Conservation (phyloP, 2,113 vertebrate genomes). For the Poeciliopsis retropinna region DNA sequence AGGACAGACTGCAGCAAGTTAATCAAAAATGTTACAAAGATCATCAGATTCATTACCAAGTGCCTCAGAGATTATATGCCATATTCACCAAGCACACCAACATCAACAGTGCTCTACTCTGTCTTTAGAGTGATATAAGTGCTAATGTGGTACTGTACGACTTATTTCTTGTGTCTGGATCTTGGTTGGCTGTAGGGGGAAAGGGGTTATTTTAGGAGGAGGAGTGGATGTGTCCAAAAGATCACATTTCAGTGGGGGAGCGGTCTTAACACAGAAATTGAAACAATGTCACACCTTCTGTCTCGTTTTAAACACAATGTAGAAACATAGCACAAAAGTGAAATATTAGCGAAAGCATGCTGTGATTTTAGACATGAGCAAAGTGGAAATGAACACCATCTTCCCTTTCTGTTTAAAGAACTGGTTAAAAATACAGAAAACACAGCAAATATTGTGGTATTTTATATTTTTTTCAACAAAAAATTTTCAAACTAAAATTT, state of each 20-base stretch:
- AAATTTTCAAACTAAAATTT: too few species aligned
- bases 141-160: slow-evolving; percentile 41
- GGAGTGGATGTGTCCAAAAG: slow-evolving; percentile 55
- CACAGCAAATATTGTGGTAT: too few species aligned
- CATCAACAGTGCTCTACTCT: slow-evolving; percentile 17
- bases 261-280: slow-evolving; percentile 16
- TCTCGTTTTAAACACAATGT: not conserved
- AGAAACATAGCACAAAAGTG: too few species aligned
- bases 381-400: too few species aligned
- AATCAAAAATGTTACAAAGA: slow-evolving; percentile 47
- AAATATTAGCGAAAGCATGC: too few species aligned
- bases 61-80: slow-evolving; percentile 27
- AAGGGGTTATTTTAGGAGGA: slow-evolving; percentile 77
- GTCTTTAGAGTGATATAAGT: slow-evolving; percentile 27
- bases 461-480: too few species aligned
- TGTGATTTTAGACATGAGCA: too few species aligned
- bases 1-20: slow-evolving; percentile 24
- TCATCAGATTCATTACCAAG: slow-evolving; percentile 39
- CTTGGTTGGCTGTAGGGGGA: slow-evolving; percentile 18
- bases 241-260: slow-evolving; percentile 62
- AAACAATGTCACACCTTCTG: slow-evolving; percentile 41
- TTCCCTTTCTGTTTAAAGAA: too few species aligned
- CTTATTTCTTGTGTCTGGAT: slow-evolving; percentile 23
- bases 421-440: too few species aligned
- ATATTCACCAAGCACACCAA: slow-evolving; percentile 12